phyloP scores from a whole-genome alignment of 2,113 vertebrate genomes.

The Trogon melanurus region DNA sequence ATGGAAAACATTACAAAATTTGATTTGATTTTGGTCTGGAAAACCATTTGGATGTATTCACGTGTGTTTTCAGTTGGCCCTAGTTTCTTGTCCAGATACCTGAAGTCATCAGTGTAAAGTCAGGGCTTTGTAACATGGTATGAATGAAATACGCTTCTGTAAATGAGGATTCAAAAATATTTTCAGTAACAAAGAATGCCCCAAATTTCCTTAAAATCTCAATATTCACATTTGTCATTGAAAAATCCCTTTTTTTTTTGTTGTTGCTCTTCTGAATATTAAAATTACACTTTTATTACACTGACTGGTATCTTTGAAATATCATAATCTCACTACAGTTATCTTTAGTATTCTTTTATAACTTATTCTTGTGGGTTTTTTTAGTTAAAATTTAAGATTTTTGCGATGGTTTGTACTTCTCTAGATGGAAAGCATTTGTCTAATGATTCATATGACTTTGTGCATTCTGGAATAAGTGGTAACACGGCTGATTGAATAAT shows the following conservation, averaged over 20 bases:
- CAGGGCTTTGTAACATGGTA: neutral
- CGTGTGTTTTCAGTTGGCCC: neutral
- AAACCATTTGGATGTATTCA: neutral
- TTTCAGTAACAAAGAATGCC: neutral
- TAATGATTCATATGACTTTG: slow-evolving; percentile 28
- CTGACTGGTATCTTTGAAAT: neutral
- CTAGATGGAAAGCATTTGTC: slow-evolving; percentile 52
- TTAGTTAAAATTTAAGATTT: slow-evolving; percentile 3
- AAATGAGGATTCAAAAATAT: neutral
- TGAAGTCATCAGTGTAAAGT: neutral
- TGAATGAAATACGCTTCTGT: neutral
- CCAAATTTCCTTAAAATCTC: neutral
- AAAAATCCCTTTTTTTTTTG: neutral
- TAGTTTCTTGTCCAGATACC: neutral
- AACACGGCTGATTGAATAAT: slow-evolving; percentile 51
- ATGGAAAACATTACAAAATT: neutral
- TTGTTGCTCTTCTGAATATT: neutral
- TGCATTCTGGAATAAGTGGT: slow-evolving; percentile 59
- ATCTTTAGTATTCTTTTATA: slow-evolving; percentile 47
- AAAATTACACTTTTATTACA: neutral
- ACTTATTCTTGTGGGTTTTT: slow-evolving; percentile 36
- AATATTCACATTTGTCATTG: neutral
- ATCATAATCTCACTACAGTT: slow-evolving; percentile 40
- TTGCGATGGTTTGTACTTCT: slow-evolving; percentile 31
- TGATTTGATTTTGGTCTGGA: neutral